A percentile compares a stretch with the other conserved stretches of the same genome.
Evolutionary conservation across 2,888 invertebrate genomes (phyloP).

Genomic region (Chaitophorus viminalis): DNA sequence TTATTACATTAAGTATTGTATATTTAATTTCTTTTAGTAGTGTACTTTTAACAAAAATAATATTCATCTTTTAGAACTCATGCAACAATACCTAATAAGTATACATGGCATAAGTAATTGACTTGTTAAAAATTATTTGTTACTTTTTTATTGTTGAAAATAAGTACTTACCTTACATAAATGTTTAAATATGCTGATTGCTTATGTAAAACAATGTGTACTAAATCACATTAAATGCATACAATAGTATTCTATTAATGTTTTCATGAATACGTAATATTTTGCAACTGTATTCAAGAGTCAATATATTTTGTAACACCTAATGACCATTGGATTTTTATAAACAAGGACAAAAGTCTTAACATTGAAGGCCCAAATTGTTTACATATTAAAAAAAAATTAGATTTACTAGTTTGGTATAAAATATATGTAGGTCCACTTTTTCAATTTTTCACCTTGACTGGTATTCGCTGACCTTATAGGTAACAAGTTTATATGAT

Average conservation of each 20-base stretch:
- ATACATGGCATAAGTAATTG: neutral
- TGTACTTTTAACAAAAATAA: neutral
- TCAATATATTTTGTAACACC: neutral
- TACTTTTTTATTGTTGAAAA: neutral
- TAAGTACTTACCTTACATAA: neutral
- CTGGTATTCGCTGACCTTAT: constrained; percentile 1
- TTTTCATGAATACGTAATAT: neutral
- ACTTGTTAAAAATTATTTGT: neutral
- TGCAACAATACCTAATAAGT: neutral
- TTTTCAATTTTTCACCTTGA: neutral
- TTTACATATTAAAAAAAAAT: neutral
- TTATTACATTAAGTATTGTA: neutral
- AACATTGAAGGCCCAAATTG: neutral
- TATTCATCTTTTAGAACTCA: neutral
- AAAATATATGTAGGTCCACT: neutral
- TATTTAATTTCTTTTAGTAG: neutral
- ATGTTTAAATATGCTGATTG: neutral
- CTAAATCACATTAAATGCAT: neutral
- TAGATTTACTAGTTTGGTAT: neutral
- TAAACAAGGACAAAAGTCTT: neutral
- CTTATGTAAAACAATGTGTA: neutral
- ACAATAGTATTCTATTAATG: neutral
- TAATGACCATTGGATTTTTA: neutral
- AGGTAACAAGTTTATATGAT: neutral
- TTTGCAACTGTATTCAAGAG: neutral